Evolutionary conservation across 2,797 vertebrate species (phyloP).

Genomic region (Fistularia commersonii): DNA sequence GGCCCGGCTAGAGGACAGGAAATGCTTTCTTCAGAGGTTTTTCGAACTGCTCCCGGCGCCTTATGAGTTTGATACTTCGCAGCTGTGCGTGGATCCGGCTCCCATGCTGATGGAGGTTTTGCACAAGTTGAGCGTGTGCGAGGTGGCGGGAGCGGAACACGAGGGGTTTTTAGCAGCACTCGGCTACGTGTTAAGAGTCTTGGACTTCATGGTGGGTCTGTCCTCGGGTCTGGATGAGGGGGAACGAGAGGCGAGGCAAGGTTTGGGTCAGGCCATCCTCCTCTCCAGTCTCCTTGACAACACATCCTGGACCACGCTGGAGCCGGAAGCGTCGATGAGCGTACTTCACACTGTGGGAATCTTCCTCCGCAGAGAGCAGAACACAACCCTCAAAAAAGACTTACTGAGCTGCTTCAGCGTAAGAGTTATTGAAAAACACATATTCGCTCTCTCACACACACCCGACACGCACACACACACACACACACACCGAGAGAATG

Average conservation of each 20-base stretch:
- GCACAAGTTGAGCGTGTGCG: constrained; percentile 78
- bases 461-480: constrained; percentile 2
- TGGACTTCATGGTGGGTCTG: constrained; percentile 83
- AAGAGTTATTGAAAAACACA: constrained; percentile 48
- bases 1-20: constrained; percentile 58
- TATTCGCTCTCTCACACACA: not conserved
- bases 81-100: constrained; percentile 79
- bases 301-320: constrained; percentile 79
- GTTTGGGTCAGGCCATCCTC: constrained; percentile 84
- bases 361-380: constrained; percentile 79
- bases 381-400: constrained; percentile 76
- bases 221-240: constrained; percentile 75
- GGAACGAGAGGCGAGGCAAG: constrained; percentile 78
- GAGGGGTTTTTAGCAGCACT: constrained; percentile 74
- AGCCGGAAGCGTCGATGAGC: constrained; percentile 75
- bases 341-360: constrained; percentile 80
- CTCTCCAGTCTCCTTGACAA: constrained; percentile 89
- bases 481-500: constrained; percentile 16
- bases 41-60: constrained; percentile 80
- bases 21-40: constrained; percentile 82
- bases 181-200: constrained; percentile 81
- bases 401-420: constrained; percentile 90
- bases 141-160: constrained; percentile 72
- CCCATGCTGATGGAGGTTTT: constrained; percentile 78
- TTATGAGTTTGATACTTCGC: constrained; percentile 76